Percentiles rank a stretch among this genome's conserved stretches.
Evolutionary conservation across 2,888 invertebrate genomes (phyloP).

Genomic region (Catocala sponsa): DNA sequence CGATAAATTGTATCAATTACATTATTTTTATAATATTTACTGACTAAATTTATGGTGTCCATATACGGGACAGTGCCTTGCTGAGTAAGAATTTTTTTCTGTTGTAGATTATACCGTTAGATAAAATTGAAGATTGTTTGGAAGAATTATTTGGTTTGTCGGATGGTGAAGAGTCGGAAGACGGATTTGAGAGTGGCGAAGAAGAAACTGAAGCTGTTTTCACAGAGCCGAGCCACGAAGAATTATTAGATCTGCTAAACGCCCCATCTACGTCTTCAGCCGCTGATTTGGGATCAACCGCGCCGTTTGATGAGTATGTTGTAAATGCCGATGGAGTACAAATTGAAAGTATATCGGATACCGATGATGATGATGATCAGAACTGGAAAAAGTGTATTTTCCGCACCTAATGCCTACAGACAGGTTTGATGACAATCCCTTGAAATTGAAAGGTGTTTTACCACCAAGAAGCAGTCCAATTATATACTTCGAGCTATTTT

Average conservation of each 20-base stretch:
- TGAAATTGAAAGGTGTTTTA: background rate
- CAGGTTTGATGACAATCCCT: constrained; percentile 31
- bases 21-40: background rate
- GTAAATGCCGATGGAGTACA: background rate
- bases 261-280: constrained; percentile 3
- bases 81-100: background rate
- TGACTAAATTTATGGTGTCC: constrained; percentile 2
- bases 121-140: constrained; percentile 3
- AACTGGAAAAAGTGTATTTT: constrained; percentile 32
- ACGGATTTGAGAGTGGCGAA: background rate
- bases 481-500: constrained; percentile 30
- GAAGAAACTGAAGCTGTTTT: background rate
- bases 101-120: background rate
- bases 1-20: background rate
- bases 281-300: background rate
- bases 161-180: constrained; percentile 2
- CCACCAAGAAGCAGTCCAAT: constrained; percentile 18
- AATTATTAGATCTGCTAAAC: background rate
- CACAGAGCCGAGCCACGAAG: background rate
- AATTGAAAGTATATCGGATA: constrained; percentile 13
- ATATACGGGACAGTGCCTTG: background rate
- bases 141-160: background rate
- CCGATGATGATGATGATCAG: constrained; percentile 20
- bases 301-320: too few relatives aligned
- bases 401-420: constrained; percentile 29